Conservation (phyloP, 2,113 vertebrate species). For the Ciconia boyciana region DNA sequence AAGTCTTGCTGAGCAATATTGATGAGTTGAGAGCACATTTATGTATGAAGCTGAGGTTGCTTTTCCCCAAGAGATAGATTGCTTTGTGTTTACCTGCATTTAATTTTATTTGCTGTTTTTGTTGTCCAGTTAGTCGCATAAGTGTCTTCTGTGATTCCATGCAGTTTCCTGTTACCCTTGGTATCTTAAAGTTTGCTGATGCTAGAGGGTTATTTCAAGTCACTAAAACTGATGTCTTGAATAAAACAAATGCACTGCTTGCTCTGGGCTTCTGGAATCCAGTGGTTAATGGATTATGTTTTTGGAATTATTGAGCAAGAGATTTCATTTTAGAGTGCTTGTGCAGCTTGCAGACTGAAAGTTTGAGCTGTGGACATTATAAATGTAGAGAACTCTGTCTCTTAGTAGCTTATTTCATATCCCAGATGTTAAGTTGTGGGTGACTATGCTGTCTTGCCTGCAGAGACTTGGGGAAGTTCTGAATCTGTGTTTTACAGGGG, state of each 20-base stretch:
- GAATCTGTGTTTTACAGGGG: neutral
- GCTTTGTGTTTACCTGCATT: neutral
- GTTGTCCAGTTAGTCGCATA: neutral
- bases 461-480: neutral
- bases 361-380: neutral
- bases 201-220: no score
- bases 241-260: neutral
- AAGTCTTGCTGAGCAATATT: neutral
- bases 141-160: neutral
- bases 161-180: neutral
- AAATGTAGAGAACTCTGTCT: neutral
- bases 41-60: neutral
- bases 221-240: neutral
- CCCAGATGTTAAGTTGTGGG: neutral
- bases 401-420: neutral
- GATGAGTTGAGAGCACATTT: neutral
- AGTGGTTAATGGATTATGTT: neutral
- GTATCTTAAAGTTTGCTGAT: no score
- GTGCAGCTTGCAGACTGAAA: neutral
- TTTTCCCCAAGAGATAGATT: neutral
- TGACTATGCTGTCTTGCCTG: neutral
- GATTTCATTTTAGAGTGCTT: neutral
- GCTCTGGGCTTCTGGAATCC: neutral
- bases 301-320: neutral
- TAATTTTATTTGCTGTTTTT: neutral